A percentile compares a stretch with the other conserved stretches of the same genome.
Evolutionary conservation across 2,797 vertebrate species (phyloP).

Genomic region (Sciurus carolinensis): DNA sequence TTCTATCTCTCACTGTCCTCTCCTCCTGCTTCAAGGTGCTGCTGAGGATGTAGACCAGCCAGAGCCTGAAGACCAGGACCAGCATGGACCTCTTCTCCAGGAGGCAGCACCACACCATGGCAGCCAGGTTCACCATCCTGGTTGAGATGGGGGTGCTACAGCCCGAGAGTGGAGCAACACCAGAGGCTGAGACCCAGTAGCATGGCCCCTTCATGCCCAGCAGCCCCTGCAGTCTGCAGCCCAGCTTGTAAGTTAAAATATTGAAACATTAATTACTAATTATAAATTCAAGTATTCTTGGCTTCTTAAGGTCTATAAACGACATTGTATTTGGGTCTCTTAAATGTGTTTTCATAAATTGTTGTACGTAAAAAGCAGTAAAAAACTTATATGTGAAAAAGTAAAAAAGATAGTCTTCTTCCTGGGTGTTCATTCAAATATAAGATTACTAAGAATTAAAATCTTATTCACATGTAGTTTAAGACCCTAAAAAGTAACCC

Average conservation of each 20-base stretch:
- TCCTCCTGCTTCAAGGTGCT: conserved; percentile 99
- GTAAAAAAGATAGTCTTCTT: no score
- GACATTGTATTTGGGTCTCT: no score
- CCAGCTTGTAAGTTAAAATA: not conserved
- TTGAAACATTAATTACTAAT: not conserved
- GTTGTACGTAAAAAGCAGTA: no score
- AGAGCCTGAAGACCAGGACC: conserved; percentile 90
- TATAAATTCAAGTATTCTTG: not conserved
- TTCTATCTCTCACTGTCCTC: conserved; percentile 92
- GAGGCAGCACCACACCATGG: conserved; percentile 95
- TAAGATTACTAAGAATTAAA: no score
- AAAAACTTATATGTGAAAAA: no score
- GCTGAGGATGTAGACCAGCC: conserved; percentile 93
- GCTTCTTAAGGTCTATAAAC: no score
- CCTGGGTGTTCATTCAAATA: no score
- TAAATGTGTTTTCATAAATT: no score
- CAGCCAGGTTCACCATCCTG: conserved; percentile 87
- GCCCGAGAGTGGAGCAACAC: conserved; percentile 26
- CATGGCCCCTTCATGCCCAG: conserved; percentile 62
- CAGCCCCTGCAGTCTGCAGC: not conserved
- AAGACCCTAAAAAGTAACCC: not conserved
- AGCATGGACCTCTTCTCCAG: conserved; percentile 97
- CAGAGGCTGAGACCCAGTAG: conserved; percentile 48
- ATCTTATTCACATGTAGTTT: no score
- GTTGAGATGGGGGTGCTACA: not conserved